Base-by-base conservation (phyloP, 2,113 vertebrate species). In the Dasyprocta punctata region DNA sequence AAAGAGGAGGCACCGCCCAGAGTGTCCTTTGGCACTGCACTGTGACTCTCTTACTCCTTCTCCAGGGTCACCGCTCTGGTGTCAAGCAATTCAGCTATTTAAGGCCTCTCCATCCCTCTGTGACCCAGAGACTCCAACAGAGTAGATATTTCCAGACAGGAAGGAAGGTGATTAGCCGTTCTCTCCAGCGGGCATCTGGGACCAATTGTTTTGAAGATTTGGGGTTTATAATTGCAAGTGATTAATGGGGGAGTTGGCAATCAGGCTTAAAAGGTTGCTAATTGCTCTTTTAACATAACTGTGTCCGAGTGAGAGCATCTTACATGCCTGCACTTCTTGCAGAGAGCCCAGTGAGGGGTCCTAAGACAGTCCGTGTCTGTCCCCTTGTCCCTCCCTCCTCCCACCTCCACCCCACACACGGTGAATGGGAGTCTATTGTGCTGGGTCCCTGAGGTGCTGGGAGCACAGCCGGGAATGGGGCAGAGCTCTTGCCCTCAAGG, bases 151-250 rank as follows among this genome's bases (percentile, higher is more conserved):
- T 94, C 97, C 58, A 93, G 86, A 94, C 52, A 90, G 75, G 85
- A 86, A 90, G 49, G 90, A 82, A 97, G 80, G 86, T 91, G 93
- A 60, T 98, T 95, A 97, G 94, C 52, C 58, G 94, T 96, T 93
- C 93, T 97, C 95, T 96, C 95, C 86, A 98, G 97, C 87, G 94
- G 92, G 98, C 98, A 16, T 96, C 80, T 96, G 98, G 98, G 98
- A 98, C 86, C 0, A 75, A 85, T 98, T 98, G 92, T 92, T 98
- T 84, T 97, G 97, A 98, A 97, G 97, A 97, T 98, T 97, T 96
- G 97, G 97, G 97, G 95, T 97, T 97, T 95, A 75, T 98, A 98
- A 98, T 98, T 98, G 98, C 96, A 30, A 97, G 97, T 98, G 98
- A 98, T 98, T 98, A 98, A 98, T 98, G 98, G 90, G 80, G 94